Base-by-base conservation (phyloP, 2,113 vertebrate species). In the Clinocottus analis region DNA sequence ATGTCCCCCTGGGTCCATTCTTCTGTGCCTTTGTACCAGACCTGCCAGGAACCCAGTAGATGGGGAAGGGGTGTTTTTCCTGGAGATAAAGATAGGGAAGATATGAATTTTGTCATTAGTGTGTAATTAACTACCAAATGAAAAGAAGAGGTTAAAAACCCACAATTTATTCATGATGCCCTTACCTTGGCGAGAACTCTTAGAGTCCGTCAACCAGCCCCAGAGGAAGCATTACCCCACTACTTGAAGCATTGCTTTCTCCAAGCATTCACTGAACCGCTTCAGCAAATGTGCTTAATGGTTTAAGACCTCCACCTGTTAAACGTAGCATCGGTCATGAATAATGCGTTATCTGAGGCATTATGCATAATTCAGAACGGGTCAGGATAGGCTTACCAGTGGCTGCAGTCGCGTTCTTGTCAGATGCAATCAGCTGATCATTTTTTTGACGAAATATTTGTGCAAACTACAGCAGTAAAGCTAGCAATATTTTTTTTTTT, bases 261-360 rank as follows among this genome's bases (percentile, higher is more conserved):
- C 64, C 45, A 53, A 64, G 41, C 27, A 37, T 27, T 76, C 62
- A 53, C 39, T 65, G 12, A 82, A 72, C 53, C 61, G 35, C 49
- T 82, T 72, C 31, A 64, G 67, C 43, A 56, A 49, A 67, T 41
- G 63, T 35, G 56, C 64, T 49, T 65, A 69, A 60, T 72, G 72
- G 68, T 80, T 77, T 72, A 53, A 70, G 58, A 59, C 37, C 7
- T 11, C 45, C 72, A 82, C 71, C 87, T 86, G 75, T 74, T 58
- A 59, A 75, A 47, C 33, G 61, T 16, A 75, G 60, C 65, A 49
- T 9, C n/a, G 72, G 45, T 67, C 55, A 83, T 79, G 12, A 85
- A 72, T 82, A 31, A 85, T 82, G 66, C 4, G 58, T 53, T 66
- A 69, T 49, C 25, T 43, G 29, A 79, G 53, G 33, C 41, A 16